Evolutionary conservation across 2,113 vertebrate genomes (phyloP).

Genomic region (Tympanuchus pallidicinctus): DNA sequence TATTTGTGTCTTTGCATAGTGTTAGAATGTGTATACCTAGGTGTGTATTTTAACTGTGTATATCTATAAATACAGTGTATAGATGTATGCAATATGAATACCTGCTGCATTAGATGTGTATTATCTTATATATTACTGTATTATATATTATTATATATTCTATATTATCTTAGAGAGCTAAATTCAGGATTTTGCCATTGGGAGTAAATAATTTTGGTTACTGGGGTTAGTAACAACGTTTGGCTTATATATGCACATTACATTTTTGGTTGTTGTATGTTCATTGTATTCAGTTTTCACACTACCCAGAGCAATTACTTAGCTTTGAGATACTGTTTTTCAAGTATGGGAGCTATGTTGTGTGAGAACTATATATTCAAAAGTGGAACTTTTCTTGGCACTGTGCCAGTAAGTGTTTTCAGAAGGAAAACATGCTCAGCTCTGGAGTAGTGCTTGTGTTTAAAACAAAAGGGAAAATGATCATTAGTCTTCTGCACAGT

Average conservation of each 20-base stretch:
- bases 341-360: neutral
- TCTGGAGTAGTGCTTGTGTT: neutral
- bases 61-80: neutral
- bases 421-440: neutral
- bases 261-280: neutral
- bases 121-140: no score
- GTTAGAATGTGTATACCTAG: neutral
- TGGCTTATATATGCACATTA: neutral
- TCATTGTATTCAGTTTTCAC: neutral
- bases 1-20: neutral
- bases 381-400: neutral
- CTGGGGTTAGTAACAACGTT: accelerated
- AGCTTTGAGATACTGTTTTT: neutral
- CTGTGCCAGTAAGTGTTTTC: neutral
- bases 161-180: neutral
- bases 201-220: neutral
- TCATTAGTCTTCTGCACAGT: neutral
- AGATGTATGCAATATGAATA: neutral
- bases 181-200: neutral
- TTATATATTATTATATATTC: no score
- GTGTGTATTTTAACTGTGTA: neutral
- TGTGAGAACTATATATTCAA: neutral
- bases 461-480: neutral
- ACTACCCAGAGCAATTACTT: neutral
- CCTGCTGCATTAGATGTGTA: neutral